Base-by-base conservation (phyloP, 2,797 vertebrate genomes). In the Rhinichthys osculus region DNA sequence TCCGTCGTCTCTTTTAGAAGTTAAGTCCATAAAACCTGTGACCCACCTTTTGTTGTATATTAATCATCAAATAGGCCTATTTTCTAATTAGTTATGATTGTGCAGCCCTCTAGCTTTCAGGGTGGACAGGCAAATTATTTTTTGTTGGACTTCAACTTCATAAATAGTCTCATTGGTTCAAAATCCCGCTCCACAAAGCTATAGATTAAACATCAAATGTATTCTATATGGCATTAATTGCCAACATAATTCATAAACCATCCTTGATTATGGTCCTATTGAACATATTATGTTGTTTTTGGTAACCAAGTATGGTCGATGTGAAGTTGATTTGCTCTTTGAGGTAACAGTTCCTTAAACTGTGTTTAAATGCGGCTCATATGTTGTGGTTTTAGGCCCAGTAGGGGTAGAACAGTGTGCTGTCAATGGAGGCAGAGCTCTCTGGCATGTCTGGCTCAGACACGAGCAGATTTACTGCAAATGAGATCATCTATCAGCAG, bases 401-500 rank as follows among this genome's bases (percentile, higher is more conserved):
- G 79, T 79, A 57, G 33, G 83, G 73, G 78, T 59, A 27, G 59
- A 67, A 42, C 70, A 52, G 59, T 85, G 73, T 85, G 70, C 21
- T 33, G 73, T 78, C 85, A 64, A 77, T 79, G 54, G 62, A 86
- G 86, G 84, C 84, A 91, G 83, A 86, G 78, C 86, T 88, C 85
- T 88, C 90, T 90, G 70, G 86, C 90, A 91, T 92, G 91, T 92
- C 91, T 88, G 78, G 59, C 90, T 83, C 89, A 90, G 92, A 94
- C 92, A 90, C 42, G 14, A 91, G 91, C 93, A 93, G 92, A 94
- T 94, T 94, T 94, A 93, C 90, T 90, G 92, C 92, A 93, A 94
- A 95, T 95, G 90, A 91, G 89, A 92, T 94, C 94, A 94, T 95
- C 93, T 92, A 93, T 95, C 95, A 95, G 90, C 87, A 59, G 78